Evolutionary conservation across 2,888 invertebrate genomes (phyloP).

Genomic region (Cephus runcator): DNA sequence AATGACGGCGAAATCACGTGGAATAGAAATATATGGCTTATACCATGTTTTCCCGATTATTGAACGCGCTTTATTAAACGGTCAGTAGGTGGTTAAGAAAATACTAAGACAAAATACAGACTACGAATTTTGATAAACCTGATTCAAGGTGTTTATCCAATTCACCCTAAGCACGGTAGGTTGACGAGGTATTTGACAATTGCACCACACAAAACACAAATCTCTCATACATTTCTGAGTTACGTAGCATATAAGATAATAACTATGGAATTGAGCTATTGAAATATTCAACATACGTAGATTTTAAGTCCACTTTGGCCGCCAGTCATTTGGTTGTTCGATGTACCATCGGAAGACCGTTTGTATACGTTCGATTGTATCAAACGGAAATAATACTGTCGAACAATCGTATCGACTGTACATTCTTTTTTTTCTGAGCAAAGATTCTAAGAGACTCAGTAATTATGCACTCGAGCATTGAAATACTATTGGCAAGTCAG

Average conservation of each 20-base stretch:
- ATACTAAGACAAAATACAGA: neutral
- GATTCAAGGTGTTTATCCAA: neutral
- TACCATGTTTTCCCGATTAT: neutral
- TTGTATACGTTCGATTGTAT: slow-evolving; percentile 15
- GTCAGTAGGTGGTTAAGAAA: neutral
- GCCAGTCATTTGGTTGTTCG: slow-evolving; percentile 11
- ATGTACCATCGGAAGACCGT: neutral
- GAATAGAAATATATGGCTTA: neutral
- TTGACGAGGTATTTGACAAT: too few relatives aligned
- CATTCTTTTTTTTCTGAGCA: neutral
- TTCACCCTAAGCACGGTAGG: neutral
- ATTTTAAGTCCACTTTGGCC: slow-evolving; percentile 20
- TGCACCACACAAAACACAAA: neutral
- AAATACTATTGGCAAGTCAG: neutral
- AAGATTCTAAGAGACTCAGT: neutral
- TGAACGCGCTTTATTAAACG: neutral
- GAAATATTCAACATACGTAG: slow-evolving; percentile 15
- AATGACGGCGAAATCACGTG: neutral
- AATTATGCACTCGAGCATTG: neutral
- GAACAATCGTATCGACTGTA: neutral
- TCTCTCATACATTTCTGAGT: neutral
- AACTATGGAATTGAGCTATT: neutral
- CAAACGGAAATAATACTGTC: slow-evolving; percentile 5
- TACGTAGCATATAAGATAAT: neutral
- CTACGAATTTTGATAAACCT: neutral